A percentile compares a stretch with the other conserved stretches of the same genome.
Conservation (phyloP, 2,113 vertebrate genomes). For the Gavia stellata region DNA sequence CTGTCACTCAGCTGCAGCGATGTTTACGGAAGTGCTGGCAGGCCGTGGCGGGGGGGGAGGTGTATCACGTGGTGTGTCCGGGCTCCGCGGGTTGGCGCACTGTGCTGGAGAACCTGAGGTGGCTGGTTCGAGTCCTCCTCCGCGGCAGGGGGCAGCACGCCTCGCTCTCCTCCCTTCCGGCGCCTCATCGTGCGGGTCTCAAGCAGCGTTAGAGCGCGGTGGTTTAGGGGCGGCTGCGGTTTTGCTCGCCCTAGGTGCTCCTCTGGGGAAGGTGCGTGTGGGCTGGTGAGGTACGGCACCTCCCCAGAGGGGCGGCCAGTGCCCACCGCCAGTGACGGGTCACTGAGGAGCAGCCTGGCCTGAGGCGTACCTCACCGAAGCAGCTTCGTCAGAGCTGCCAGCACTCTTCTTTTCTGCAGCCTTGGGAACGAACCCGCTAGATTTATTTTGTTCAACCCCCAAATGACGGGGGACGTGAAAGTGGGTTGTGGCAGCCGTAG, state of each 20-base stretch:
- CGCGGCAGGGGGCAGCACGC: accelerated
- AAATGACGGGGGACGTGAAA: not conserved
- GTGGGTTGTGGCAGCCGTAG: not conserved
- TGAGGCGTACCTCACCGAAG: accelerated
- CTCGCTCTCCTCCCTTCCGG: accelerated
- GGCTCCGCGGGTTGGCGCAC: accelerated
- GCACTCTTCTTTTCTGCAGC: too few species aligned
- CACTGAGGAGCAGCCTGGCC: accelerated
- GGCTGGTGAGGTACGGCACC: accelerated
- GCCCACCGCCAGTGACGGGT: accelerated
- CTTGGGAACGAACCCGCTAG: too few species aligned
- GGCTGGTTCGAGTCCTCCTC: accelerated
- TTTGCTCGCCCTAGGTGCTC: accelerated
- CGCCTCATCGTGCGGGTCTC: accelerated
- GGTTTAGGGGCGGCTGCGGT: accelerated
- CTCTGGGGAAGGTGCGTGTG: not conserved
- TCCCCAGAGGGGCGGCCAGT: not conserved
- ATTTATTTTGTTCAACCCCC: not conserved
- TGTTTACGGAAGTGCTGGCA: constrained; percentile 16
- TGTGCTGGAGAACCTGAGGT: accelerated
- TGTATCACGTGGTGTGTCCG: accelerated
- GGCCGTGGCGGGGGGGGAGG: accelerated
- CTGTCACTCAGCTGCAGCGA: not conserved
- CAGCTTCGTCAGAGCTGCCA: not conserved
- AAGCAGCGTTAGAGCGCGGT: accelerated